Conservation (phyloP, 2,797 vertebrate species). For the Ctenosaura bakeri region DNA sequence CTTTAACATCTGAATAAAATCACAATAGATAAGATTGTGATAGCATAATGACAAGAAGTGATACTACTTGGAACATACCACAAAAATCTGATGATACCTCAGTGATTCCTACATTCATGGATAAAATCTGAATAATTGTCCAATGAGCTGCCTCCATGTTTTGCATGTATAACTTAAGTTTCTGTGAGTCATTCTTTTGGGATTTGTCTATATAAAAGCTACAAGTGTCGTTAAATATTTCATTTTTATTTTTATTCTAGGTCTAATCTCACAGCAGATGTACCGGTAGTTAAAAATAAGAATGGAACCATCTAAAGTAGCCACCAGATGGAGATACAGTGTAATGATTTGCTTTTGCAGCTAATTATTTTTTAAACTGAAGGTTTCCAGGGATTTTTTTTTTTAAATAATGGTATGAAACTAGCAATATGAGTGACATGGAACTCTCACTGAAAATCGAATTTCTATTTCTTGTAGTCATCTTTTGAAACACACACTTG, state of each 20-base stretch:
- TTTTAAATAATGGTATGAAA: background rate
- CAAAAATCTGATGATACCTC: no score
- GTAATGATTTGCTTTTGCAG: background rate
- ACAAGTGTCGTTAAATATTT: background rate
- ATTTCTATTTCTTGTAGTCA: background rate
- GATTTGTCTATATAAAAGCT: no score
- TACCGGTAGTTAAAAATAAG: background rate
- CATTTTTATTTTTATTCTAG: background rate
- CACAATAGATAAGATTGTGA: no score
- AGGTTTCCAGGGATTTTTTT: background rate
- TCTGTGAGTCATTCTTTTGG: no score
- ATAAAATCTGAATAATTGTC: no score
- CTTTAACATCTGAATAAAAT: no score
- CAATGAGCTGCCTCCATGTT: background rate
- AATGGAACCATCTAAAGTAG: background rate
- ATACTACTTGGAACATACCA: no score
- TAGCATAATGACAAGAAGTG: no score
- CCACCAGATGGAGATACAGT: slow-evolving; percentile 59
- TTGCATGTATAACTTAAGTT: background rate
- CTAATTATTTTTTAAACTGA: background rate
- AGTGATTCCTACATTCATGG: no score
- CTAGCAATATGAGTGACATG: rapidly evolving
- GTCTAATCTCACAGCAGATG: background rate
- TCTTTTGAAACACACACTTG: background rate
- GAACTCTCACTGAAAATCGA: background rate